phyloP scores from a whole-genome alignment of 2,888 invertebrate genomes.

The Xestia ashworthii region DNA sequence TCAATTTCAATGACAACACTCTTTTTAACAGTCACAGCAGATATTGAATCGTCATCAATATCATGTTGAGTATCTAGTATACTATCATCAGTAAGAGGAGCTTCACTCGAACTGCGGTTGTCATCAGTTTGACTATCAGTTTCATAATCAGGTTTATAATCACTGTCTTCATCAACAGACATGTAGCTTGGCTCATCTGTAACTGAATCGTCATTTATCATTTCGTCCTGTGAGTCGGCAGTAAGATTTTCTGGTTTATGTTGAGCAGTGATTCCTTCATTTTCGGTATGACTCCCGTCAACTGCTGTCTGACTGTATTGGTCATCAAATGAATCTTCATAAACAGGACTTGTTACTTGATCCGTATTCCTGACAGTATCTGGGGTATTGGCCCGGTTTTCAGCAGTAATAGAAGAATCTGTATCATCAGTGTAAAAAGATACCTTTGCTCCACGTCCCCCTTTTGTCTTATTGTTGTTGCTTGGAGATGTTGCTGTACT shows the following conservation, averaged over 20 bases:
- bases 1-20: not conserved
- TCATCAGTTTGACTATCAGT: slow-evolving; percentile 48
- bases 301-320: slow-evolving; percentile 20
- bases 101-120: slow-evolving; percentile 27
- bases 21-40: slow-evolving; percentile 24
- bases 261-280: slow-evolving; percentile 13
- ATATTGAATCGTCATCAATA: slow-evolving; percentile 13
- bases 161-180: slow-evolving; percentile 53
- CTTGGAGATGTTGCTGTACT: slow-evolving; percentile 18
- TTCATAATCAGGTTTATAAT: slow-evolving; percentile 47
- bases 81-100: slow-evolving; percentile 18
- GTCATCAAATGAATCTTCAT: slow-evolving; percentile 40
- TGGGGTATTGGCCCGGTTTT: not conserved
- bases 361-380: slow-evolving; percentile 18
- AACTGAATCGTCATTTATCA: slow-evolving; percentile 34
- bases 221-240: slow-evolving; percentile 27
- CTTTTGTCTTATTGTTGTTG: slow-evolving; percentile 29
- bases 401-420: not conserved
- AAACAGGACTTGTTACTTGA: slow-evolving; percentile 48
- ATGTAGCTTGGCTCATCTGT: slow-evolving; percentile 30
- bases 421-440: slow-evolving; percentile 10
- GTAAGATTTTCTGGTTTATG: slow-evolving; percentile 11
- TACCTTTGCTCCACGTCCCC: slow-evolving; percentile 4
- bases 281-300: slow-evolving; percentile 22
- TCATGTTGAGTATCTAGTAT: slow-evolving; percentile 7